Conservation (phyloP, 2,888 invertebrate species). For the Phragmatobia fuliginosa region DNA sequence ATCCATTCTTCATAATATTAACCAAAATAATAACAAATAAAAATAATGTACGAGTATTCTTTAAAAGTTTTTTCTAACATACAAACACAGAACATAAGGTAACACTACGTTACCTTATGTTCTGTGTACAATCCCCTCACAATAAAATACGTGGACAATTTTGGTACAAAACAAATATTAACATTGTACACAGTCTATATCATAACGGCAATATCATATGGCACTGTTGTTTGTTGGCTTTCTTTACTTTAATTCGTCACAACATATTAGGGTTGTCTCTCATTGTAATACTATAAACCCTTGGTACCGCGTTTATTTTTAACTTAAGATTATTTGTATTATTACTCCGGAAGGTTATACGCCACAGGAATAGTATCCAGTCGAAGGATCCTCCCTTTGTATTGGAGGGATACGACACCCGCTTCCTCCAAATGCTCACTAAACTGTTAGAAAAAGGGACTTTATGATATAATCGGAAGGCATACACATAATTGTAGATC, state of each 20-base stretch:
- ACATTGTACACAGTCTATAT: slow-evolving; percentile 33
- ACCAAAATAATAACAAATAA: no score
- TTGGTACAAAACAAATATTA: slow-evolving; percentile 33
- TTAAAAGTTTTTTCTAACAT: no score
- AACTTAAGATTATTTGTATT: background rate
- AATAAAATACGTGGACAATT: slow-evolving; percentile 32
- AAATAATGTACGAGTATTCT: no score
- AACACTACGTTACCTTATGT: no score
- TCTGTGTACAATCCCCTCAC: background rate
- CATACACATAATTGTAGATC: no score
- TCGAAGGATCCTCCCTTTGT: no score
- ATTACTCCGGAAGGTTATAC: background rate
- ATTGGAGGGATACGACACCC: no score
- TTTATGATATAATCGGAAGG: no score
- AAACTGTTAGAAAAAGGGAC: no score
- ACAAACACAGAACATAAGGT: background rate
- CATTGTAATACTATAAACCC: background rate
- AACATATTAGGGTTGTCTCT: slow-evolving; percentile 18
- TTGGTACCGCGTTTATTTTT: background rate
- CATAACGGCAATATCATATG: slow-evolving; percentile 34
- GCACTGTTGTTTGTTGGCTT: slow-evolving; percentile 43
- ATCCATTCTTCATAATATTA: no score
- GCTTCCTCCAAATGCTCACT: no score
- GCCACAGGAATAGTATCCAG: no score
- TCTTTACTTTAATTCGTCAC: slow-evolving; percentile 48